phyloP scores from a whole-genome alignment of 2,113 vertebrate species.

The Etheostoma cragini region DNA sequence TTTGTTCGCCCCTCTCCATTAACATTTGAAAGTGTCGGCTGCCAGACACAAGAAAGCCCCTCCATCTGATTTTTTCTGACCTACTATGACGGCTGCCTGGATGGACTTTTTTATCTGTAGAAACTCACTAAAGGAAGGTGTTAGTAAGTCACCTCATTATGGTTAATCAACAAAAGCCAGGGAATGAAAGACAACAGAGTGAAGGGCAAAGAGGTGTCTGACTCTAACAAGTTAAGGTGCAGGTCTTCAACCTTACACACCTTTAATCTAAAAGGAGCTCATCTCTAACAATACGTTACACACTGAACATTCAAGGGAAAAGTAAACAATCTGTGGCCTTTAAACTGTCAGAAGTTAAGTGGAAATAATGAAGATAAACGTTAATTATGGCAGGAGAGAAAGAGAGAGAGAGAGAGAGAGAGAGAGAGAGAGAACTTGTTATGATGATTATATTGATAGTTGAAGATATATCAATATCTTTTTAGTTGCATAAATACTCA shows the following conservation, averaged over 20 bases:
- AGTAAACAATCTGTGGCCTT: constrained; percentile 31
- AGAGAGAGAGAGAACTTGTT: too few relatives aligned
- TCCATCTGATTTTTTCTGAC: constrained; percentile 81
- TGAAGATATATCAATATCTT: constrained; percentile 67
- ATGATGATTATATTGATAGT: not conserved
- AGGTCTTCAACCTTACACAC: constrained; percentile 52
- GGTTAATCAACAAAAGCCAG: constrained; percentile 80
- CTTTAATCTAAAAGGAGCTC: constrained; percentile 62
- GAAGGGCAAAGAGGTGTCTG: constrained; percentile 61
- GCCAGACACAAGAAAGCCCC: constrained; percentile 82
- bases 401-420: too few relatives aligned
- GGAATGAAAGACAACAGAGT: constrained; percentile 74
- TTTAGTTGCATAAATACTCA: constrained; percentile 48
- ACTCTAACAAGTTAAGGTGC: constrained; percentile 56
- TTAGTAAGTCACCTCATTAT: constrained; percentile 78
- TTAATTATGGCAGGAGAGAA: constrained; percentile 13
- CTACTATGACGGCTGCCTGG: constrained; percentile 70
- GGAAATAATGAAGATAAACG: constrained; percentile 61
- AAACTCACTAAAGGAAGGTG: constrained; percentile 60
- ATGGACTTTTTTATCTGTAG: constrained; percentile 70
- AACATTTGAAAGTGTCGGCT: constrained; percentile 87
- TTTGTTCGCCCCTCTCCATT: constrained; percentile 86
- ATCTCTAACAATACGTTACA: constrained; percentile 40
- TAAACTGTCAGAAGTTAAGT: constrained; percentile 56
- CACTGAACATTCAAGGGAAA: constrained; percentile 25